These are phyloP conservation scores for Ivindomyrus marchei DNA, from an alignment of 2,113 vertebrate species.

Conservation along the genomic window DNA sequence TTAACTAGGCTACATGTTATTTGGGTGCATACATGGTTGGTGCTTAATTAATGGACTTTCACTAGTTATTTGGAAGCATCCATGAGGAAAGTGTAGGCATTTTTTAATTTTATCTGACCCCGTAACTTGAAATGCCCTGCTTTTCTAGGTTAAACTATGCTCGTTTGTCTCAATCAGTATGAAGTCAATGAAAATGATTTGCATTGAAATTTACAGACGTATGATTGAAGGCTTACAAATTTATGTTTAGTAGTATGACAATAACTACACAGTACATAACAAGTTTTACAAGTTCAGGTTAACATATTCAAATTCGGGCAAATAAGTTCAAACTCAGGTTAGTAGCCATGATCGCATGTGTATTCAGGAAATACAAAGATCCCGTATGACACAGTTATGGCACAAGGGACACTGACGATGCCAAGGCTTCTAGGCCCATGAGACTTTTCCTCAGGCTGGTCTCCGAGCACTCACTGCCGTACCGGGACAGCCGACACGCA, in stretches of 20 bases:
- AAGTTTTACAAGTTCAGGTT: background rate
- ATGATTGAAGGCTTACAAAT: background rate
- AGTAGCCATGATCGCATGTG: background rate
- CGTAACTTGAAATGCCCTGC: background rate
- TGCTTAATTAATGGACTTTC: background rate
- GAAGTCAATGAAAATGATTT: background rate
- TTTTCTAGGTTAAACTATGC: background rate
- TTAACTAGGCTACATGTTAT: background rate
- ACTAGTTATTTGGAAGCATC: background rate
- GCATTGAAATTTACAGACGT: background rate
- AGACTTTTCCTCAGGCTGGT: background rate
- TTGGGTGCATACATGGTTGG: background rate
- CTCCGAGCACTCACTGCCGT: background rate
- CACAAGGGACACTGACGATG: background rate
- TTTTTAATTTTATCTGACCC: background rate
- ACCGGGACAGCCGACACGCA: background rate
- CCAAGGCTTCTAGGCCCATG: background rate
- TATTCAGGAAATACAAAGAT: background rate
- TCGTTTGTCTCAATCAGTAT: background rate
- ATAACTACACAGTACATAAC: background rate
- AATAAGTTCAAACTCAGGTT: background rate
- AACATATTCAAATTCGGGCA: background rate
- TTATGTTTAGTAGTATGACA: background rate
- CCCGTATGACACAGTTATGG: background rate
- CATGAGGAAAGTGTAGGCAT: background rate